Evolutionary conservation across 1,140 invertebrate species (phyloP).

Genomic region (Scaptomyza montana): DNA sequence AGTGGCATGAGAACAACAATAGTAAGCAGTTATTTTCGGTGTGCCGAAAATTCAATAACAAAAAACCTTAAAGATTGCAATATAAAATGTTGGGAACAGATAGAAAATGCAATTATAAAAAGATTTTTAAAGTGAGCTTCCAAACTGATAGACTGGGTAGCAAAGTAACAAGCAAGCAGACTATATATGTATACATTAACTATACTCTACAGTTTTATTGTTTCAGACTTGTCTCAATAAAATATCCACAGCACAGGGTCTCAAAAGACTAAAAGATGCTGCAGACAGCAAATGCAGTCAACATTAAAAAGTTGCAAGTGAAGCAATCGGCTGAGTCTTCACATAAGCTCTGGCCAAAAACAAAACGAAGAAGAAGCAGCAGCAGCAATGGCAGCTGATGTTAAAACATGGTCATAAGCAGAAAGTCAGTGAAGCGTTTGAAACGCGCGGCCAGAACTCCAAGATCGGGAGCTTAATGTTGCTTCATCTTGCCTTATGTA

Average conservation of each 20-base stretch:
- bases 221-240: neutral
- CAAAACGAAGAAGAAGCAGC: slow-evolving; percentile 6
- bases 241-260: slow-evolving; percentile 10
- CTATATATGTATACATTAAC: neutral
- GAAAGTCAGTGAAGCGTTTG: slow-evolving; percentile 49
- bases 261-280: slow-evolving; percentile 15
- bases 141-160: too few species aligned
- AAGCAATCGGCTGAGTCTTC: slow-evolving; percentile 11
- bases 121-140: too few species aligned
- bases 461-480: slow-evolving; percentile 44
- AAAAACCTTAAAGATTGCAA: too few species aligned
- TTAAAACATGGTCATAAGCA: neutral
- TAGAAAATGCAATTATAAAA: too few species aligned
- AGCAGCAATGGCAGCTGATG: too few species aligned
- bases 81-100: too few species aligned
- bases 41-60: neutral
- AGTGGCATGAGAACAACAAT: neutral
- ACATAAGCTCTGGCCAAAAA: slow-evolving; percentile 2
- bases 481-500: slow-evolving; percentile 34
- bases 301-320: slow-evolving; percentile 3
- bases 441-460: slow-evolving; percentile 34
- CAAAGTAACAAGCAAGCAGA: too few species aligned
- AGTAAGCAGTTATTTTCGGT: neutral
- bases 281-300: slow-evolving; percentile 8
- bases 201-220: too few species aligned